phyloP scores from a whole-genome alignment of 2,113 vertebrate genomes.

The Mohoua ochrocephala region DNA sequence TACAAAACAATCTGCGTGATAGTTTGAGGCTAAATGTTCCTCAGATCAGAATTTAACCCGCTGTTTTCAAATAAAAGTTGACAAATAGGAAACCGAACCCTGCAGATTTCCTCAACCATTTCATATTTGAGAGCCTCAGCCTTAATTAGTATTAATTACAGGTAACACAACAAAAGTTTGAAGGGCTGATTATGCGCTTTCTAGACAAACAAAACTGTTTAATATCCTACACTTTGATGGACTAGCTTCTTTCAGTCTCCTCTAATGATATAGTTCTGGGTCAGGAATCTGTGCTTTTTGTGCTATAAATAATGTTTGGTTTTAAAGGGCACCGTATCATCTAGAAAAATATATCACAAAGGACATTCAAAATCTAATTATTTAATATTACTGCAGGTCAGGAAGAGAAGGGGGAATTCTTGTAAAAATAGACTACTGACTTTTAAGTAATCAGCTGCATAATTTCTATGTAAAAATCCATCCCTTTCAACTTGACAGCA shows the following conservation, averaged over 20 bases:
- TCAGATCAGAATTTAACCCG: constrained; percentile 72
- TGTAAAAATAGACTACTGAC: background rate
- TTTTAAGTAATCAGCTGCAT: background rate
- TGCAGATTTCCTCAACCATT: constrained; percentile 64
- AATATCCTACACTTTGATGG: constrained; percentile 11
- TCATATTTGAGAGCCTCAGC: constrained; percentile 53
- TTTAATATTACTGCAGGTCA: background rate
- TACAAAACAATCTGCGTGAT: constrained; percentile 71
- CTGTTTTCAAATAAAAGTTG: constrained; percentile 78
- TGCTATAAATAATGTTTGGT: constrained; percentile 8
- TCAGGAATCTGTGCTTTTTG: background rate
- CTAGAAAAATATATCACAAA: background rate
- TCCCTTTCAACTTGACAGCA: background rate
- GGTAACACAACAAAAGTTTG: constrained; percentile 52
- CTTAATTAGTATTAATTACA: constrained; percentile 77
- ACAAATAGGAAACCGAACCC: constrained; percentile 73
- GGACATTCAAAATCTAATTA: background rate
- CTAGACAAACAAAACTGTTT: constrained; percentile 48
- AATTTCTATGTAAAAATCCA: background rate
- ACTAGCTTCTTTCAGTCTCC: background rate
- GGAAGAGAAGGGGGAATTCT: background rate
- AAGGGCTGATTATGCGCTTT: constrained; percentile 53
- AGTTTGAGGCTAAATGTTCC: constrained; percentile 74
- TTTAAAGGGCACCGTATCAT: background rate
- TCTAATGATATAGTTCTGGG: background rate